Evolutionary conservation across 2,888 invertebrate species (phyloP).

Genomic region (Sturmia bella): DNA sequence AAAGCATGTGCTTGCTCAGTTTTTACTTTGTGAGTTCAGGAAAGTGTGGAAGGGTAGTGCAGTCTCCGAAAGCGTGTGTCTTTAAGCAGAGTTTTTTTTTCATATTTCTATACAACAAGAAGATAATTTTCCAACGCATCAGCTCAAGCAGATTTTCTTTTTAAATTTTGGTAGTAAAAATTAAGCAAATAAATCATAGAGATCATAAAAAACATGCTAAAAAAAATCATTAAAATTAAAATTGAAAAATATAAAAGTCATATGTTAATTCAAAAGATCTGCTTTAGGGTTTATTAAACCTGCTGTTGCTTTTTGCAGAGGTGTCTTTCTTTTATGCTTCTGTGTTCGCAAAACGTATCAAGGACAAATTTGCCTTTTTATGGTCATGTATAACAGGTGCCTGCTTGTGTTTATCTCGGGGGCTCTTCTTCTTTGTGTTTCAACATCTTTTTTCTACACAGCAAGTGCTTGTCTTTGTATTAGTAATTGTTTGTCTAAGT

Average conservation of each 20-base stretch:
- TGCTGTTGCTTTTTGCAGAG: slow-evolving; percentile 49
- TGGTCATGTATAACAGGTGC: slow-evolving; percentile 69
- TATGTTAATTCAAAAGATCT: background rate
- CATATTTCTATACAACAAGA: slow-evolving; percentile 31
- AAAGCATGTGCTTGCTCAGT: slow-evolving; percentile 59
- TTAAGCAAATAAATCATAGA: slow-evolving; percentile 6
- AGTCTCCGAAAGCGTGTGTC: background rate
- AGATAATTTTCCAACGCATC: slow-evolving; percentile 26
- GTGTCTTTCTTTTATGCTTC: slow-evolving; percentile 1
- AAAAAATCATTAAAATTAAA: slow-evolving; percentile 12
- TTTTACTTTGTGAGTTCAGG: background rate
- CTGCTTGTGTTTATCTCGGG: slow-evolving; percentile 53
- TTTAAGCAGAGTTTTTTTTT: background rate
- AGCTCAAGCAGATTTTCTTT: slow-evolving; percentile 34
- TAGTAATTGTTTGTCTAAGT: slow-evolving; percentile 15
- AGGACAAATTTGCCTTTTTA: slow-evolving; percentile 64
- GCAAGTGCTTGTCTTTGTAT: slow-evolving; percentile 26
- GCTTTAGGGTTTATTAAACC: slow-evolving; percentile 18
- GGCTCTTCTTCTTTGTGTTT: slow-evolving; percentile 34
- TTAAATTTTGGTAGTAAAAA: background rate
- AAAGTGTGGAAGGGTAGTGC: background rate
- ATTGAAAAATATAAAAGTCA: slow-evolving; percentile 7
- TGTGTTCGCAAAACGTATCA: slow-evolving; percentile 51
- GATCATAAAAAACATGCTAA: background rate
- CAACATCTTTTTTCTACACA: background rate